Evolutionary conservation across 2,113 vertebrate genomes (phyloP).

Genomic region (Tamias sibiricus): DNA sequence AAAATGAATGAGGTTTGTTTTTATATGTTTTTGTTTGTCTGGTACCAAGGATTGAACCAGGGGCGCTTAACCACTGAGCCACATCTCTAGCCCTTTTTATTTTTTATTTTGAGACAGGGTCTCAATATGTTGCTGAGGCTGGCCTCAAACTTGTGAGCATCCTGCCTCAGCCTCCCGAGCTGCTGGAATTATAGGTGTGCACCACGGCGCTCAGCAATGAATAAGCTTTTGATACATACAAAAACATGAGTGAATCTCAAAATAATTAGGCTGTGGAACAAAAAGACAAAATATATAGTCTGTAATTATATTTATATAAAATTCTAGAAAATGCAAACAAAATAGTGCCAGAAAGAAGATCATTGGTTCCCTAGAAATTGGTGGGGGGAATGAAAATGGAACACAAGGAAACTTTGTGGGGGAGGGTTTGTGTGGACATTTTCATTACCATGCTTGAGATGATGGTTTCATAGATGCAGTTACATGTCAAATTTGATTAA

Average conservation of each 20-base stretch:
- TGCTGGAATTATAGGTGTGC: too few relatives aligned
- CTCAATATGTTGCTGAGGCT: too few relatives aligned
- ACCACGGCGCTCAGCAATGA: too few relatives aligned
- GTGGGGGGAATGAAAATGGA: neutral
- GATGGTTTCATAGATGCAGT: neutral
- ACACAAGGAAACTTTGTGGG: neutral
- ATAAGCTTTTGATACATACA: neutral
- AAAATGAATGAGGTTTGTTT: too few relatives aligned
- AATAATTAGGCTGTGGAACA: neutral
- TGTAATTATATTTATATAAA: neutral
- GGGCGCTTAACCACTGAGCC: too few relatives aligned
- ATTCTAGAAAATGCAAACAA: constrained; percentile 6
- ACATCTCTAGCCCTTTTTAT: too few relatives aligned
- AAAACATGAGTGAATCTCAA: neutral
- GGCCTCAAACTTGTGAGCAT: too few relatives aligned
- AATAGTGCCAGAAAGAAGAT: neutral
- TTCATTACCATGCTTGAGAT: neutral
- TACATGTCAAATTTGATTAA: constrained; percentile 14
- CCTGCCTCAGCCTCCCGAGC: too few relatives aligned
- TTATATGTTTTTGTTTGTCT: too few relatives aligned
- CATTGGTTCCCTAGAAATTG: neutral
- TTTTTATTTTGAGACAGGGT: too few relatives aligned
- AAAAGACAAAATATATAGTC: neutral
- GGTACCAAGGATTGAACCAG: too few relatives aligned
- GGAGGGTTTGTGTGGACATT: too few relatives aligned